Conservation (phyloP, 2,888 invertebrate genomes). For the Drosophila kokeensis region DNA sequence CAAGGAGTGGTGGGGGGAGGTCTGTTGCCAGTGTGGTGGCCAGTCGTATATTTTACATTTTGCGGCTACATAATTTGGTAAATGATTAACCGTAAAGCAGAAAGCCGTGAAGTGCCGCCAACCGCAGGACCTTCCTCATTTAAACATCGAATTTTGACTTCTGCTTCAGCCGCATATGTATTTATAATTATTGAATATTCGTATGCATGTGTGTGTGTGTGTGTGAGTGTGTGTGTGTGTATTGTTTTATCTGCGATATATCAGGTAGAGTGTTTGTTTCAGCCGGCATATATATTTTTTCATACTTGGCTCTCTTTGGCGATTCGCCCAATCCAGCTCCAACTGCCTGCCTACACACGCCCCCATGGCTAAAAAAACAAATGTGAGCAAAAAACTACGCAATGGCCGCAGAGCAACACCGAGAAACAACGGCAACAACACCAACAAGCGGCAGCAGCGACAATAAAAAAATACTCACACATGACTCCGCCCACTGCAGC, state of each 20-base stretch:
- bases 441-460: constrained; percentile 17
- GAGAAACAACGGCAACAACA: constrained; percentile 25
- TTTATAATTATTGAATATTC: constrained; percentile 45
- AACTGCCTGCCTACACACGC: constrained; percentile 72
- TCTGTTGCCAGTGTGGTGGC: constrained; percentile 24
- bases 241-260: constrained; percentile 16
- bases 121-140: constrained; percentile 65
- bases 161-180: constrained; percentile 29
- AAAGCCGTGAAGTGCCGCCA: constrained; percentile 64
- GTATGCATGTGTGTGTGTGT: neutral
- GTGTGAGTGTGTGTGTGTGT: neutral
- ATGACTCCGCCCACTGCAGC: constrained; percentile 71
- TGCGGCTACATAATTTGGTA: constrained; percentile 78
- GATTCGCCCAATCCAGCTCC: constrained; percentile 56
- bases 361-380: constrained; percentile 77
- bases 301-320: constrained; percentile 15
- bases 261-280: constrained; percentile 19
- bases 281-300: constrained; percentile 7
- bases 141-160: constrained; percentile 40
- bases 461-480: constrained; percentile 65
- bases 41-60: constrained; percentile 72
- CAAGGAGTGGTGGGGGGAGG: neutral
- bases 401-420: constrained; percentile 68
- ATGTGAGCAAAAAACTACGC: constrained; percentile 72
- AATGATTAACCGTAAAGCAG: constrained; percentile 73